Base-by-base conservation (phyloP, 2,888 invertebrate genomes). In the Belgica antarctica region DNA sequence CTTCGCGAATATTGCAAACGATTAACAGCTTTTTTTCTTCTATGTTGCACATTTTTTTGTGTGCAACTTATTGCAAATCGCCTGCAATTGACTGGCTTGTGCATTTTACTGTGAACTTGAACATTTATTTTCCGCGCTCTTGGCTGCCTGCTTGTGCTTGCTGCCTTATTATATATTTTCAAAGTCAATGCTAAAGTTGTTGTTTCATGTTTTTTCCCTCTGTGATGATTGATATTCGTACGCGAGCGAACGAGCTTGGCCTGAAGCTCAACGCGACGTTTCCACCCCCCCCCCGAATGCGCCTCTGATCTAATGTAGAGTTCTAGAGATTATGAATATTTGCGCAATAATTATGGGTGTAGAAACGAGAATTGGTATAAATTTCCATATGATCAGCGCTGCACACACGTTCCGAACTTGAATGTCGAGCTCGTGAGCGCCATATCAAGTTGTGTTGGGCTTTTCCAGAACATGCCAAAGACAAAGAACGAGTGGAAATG, bases 121-220 rank as follows among this genome's bases (percentile, higher is more conserved):
- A 68, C 68, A 68, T 62, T 62, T 61, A 61, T 66, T 68, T 68
- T 68, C 68, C 68, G 68, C 46, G 46, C 57, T 68, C 68, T 68
- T 68, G 57, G 57, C 68, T 57, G 47, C 22, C 46, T n/a, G n/a
- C n/a, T 22, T 19, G 7, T 12, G 24, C 52, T 22, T 24, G 59
- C 27, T 57, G 19, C 34, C 47, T 57, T 57, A 68, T 65, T 65
- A 65, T 41, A 12, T 47, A n/a, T 27, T 46, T 68, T 68, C 68
- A 68, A 68, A 68, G 68, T 68, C 68, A 68, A 68, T 68, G 68
- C 25, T 52, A 68, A 57, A 41, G 22, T 24, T 41, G 41, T 10
- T 41, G 41, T 15, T 41, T n/a, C 52, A 52, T 52, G 52, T 15
- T 52, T 52, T 52, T n/a, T 52, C 52, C 52, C 22, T 2, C 3